A percentile compares a stretch with the other conserved stretches of the same genome.
These are phyloP conservation scores for Harpagoxenus sublaevis DNA, from an alignment of 2,888 invertebrate genomes.

Conservation along the genomic window DNA sequence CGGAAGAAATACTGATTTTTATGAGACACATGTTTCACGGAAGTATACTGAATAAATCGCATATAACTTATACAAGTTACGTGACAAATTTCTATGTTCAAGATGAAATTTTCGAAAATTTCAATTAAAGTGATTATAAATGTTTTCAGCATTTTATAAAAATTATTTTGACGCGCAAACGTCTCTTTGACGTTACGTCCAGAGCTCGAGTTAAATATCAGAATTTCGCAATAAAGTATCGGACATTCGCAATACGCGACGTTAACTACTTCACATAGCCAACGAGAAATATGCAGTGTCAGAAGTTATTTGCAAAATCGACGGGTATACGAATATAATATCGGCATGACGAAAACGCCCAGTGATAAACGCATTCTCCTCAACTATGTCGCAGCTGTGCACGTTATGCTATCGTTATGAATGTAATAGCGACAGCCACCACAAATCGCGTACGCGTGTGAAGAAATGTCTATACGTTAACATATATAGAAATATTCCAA, in stretches of 20 bases:
- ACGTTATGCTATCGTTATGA: background rate
- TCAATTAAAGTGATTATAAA: background rate
- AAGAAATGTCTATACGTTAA: background rate
- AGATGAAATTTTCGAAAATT: background rate
- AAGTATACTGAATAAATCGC: conserved; percentile 20
- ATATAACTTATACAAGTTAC: conserved; percentile 35
- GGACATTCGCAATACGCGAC: background rate
- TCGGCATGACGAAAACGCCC: background rate
- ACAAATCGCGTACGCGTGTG: background rate
- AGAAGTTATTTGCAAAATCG: conserved; percentile 20
- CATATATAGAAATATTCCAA: conserved; percentile 3
- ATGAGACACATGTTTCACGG: conserved; percentile 15
- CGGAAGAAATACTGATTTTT: conserved; percentile 27
- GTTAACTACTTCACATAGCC: background rate
- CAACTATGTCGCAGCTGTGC: background rate
- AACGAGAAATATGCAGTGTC: background rate
- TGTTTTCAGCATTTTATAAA: background rate
- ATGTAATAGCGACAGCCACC: background rate
- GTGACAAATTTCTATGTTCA: conserved; percentile 8
- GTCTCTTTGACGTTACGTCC: background rate
- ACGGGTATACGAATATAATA: background rate
- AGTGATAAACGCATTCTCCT: background rate
- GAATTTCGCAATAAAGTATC: background rate
- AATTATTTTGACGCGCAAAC: background rate
- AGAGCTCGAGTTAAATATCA: background rate